Percentiles rank a stretch among this genome's conserved stretches.
phyloP scores from a whole-genome alignment of 2,797 vertebrate species.

The Ptychobarbus kaznakovi region DNA sequence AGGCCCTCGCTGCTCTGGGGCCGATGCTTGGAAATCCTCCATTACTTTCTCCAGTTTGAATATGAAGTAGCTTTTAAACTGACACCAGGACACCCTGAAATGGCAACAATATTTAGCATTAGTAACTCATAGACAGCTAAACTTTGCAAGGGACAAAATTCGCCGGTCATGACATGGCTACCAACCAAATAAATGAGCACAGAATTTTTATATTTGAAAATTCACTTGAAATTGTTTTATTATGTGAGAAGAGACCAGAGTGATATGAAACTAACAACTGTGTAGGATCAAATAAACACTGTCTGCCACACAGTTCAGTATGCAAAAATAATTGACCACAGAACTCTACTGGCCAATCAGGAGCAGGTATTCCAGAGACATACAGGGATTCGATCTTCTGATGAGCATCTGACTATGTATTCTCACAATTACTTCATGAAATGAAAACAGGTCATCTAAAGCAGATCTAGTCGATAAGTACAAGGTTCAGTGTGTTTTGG shows the following conservation, averaged over 20 bases:
- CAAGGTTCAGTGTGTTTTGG: constrained; percentile 34
- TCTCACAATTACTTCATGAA: neutral
- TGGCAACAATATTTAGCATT: neutral
- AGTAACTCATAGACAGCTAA: neutral
- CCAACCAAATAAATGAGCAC: neutral
- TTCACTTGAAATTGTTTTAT: neutral
- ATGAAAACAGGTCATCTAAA: neutral
- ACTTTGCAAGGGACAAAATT: neutral
- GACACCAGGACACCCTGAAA: constrained; percentile 93
- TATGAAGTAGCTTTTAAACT: constrained; percentile 97
- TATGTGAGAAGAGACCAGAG: too few species aligned
- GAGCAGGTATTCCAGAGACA: neutral
- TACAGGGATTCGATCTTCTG: neutral
- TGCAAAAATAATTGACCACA: neutral
- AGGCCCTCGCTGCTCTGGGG: constrained; percentile 92
- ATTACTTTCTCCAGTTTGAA: constrained; percentile 99
- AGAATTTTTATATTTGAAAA: too few species aligned
- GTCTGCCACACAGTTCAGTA: neutral
- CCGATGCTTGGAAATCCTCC: constrained; percentile 95
- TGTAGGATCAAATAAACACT: neutral
- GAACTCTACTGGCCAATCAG: neutral
- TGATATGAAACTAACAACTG: neutral
- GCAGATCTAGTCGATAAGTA: constrained; percentile 14
- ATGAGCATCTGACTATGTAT: neutral
- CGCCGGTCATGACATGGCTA: neutral